Evolutionary conservation across 2,888 invertebrate species (phyloP).

Genomic region (Eulithis prunata): DNA sequence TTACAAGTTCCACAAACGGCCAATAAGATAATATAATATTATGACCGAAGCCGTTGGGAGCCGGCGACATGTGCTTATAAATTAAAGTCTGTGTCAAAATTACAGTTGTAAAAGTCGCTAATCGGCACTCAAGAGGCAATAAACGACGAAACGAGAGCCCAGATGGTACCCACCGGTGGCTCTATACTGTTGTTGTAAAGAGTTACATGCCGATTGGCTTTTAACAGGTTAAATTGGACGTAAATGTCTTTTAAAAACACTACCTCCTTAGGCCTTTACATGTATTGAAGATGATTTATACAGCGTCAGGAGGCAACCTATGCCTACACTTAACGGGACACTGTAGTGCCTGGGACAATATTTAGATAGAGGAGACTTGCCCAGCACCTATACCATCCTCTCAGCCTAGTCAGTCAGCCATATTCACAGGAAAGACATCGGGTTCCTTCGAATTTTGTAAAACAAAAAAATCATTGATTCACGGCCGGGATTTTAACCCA

Average conservation of each 20-base stretch:
- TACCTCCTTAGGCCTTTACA: too few species aligned
- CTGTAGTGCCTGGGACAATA: too few species aligned
- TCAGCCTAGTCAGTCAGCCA: too few species aligned
- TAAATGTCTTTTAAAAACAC: slow-evolving; percentile 1
- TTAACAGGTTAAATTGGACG: slow-evolving; percentile 2
- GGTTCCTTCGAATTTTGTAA: too few species aligned
- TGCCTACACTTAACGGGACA: too few species aligned
- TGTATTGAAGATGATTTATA: too few species aligned
- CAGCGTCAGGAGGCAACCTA: too few species aligned
- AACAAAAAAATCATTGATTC: too few species aligned
- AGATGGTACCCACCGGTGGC: slow-evolving; percentile 4
- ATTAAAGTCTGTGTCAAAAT: slow-evolving; percentile 23
- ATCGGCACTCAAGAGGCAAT: slow-evolving; percentile 20
- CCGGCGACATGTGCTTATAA: slow-evolving; percentile 24
- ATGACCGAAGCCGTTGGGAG: slow-evolving; percentile 13
- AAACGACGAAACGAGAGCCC: slow-evolving; percentile 15
- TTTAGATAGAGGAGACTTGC: too few species aligned
- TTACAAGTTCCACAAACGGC: slow-evolving; percentile 13
- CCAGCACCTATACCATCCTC: too few species aligned
- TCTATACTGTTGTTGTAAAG: background rate
- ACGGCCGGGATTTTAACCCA: too few species aligned
- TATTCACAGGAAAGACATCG: too few species aligned
- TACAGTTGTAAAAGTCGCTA: slow-evolving; percentile 21
- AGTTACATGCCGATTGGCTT: background rate
- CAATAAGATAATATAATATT: slow-evolving; percentile 24